Conservation (phyloP, 2,797 vertebrate genomes). For the Poeciliopsis presidionis region DNA sequence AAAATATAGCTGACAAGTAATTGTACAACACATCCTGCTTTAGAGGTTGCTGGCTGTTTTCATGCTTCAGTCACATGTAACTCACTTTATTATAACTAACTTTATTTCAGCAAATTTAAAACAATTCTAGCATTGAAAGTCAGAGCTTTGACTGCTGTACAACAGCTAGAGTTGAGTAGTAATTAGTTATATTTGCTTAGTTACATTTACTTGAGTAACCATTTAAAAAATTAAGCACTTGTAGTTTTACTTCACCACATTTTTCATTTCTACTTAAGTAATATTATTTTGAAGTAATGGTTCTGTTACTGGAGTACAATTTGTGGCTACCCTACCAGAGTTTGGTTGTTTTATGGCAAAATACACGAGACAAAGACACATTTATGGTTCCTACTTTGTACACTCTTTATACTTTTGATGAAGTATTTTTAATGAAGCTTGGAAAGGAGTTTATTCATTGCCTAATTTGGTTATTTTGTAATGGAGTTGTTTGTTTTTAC, state of each 20-base stretch:
- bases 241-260: background rate
- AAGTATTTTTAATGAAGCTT: no score
- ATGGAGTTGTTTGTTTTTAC: background rate
- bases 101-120: conserved; percentile 60
- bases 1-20: conserved; percentile 62
- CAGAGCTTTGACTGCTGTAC: background rate
- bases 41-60: conserved; percentile 50
- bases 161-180: background rate
- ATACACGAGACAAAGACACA: background rate
- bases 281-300: background rate
- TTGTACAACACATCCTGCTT: conserved; percentile 71
- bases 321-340: background rate
- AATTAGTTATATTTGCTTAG: background rate
- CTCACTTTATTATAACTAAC: conserved; percentile 55
- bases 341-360: background rate
- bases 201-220: background rate
- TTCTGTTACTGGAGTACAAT: background rate
- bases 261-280: background rate
- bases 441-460: background rate
- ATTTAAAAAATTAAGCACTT: background rate
- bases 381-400: background rate
- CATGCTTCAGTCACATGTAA: conserved; percentile 75
- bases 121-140: conserved; percentile 13
- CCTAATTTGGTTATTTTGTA: background rate
- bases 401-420: background rate